Evolutionary conservation across 1,140 invertebrate species (phyloP).

Genomic region (Drosophila cardini): DNA sequence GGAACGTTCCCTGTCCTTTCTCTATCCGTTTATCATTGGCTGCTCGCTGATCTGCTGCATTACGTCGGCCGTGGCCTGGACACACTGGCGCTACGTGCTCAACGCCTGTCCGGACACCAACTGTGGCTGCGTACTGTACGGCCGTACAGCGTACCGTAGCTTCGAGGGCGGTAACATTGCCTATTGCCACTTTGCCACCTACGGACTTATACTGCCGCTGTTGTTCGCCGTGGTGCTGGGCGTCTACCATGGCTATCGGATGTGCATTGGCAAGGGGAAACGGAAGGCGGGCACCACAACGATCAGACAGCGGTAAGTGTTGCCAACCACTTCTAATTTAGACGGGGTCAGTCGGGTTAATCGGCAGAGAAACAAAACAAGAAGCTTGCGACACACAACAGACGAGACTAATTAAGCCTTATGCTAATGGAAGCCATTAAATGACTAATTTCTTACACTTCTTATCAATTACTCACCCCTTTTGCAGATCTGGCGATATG

Average conservation of each 20-base stretch:
- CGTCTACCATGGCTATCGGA: slow-evolving; percentile 88
- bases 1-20: slow-evolving; percentile 86
- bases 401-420: slow-evolving; percentile 53
- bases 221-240: slow-evolving; percentile 86
- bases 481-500: slow-evolving; percentile 86
- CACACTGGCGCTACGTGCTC: slow-evolving; percentile 88
- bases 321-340: slow-evolving; percentile 37
- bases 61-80: slow-evolving; percentile 87
- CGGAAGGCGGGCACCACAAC: slow-evolving; percentile 85
- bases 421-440: slow-evolving; percentile 64
- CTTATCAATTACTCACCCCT: slow-evolving; percentile 22
- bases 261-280: slow-evolving; percentile 87
- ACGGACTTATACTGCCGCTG: slow-evolving; percentile 86
- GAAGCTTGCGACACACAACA: slow-evolving; percentile 41
- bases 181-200: slow-evolving; percentile 87
- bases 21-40: slow-evolving; percentile 86
- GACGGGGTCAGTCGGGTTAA: slow-evolving; percentile 71
- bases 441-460: slow-evolving; percentile 42
- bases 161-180: slow-evolving; percentile 89
- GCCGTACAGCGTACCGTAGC: slow-evolving; percentile 86
- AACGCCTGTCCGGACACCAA: slow-evolving; percentile 87
- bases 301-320: slow-evolving; percentile 86
- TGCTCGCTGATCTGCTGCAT: slow-evolving; percentile 86
- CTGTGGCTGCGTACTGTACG: slow-evolving; percentile 89
- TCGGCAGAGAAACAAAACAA: slow-evolving; percentile 30